These are phyloP conservation scores for Zapus hudsonius DNA, from an alignment of 2,113 vertebrate genomes.

Conservation along the genomic window DNA sequence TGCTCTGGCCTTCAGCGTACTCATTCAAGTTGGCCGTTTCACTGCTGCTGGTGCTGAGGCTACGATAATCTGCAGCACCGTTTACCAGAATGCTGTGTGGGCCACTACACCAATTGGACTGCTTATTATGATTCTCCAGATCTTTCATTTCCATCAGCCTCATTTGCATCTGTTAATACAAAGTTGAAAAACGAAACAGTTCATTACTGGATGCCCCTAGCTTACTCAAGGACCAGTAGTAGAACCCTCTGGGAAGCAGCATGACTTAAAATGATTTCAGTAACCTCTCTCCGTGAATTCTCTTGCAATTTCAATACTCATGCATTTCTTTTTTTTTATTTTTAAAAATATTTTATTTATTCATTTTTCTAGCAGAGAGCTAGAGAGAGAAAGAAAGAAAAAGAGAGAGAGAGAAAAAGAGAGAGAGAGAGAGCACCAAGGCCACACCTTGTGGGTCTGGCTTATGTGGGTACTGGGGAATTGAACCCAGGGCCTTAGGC, in stretches of 20 bases:
- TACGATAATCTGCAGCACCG: constrained; percentile 88
- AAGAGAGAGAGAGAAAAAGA: too few species aligned
- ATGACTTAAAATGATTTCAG: constrained; percentile 34
- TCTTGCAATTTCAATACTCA: constrained; percentile 34
- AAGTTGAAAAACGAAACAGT: constrained; percentile 54
- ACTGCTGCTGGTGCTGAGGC: constrained; percentile 89
- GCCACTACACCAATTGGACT: constrained; percentile 91
- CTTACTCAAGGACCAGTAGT: constrained; percentile 21
- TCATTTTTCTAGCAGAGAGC: too few species aligned
- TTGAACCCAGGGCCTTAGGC: too few species aligned
- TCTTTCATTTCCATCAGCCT: constrained; percentile 92
- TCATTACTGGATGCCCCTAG: constrained; percentile 36
- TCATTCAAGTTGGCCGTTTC: constrained; percentile 89
- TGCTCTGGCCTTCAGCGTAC: constrained; percentile 82
- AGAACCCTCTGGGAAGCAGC: constrained; percentile 26
- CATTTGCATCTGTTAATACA: constrained; percentile 89
- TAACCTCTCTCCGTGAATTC: not conserved
- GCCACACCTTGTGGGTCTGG: too few species aligned
- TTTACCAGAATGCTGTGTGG: constrained; percentile 90
- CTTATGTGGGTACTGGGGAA: too few species aligned
- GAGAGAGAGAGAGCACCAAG: too few species aligned
- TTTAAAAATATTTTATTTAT: too few species aligned
- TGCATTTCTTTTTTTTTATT: too few species aligned
- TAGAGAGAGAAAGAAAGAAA: too few species aligned
- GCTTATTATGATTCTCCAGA: constrained; percentile 88